Conservation (phyloP, 2,113 vertebrate species). For the Hippocampus abdominalis region DNA sequence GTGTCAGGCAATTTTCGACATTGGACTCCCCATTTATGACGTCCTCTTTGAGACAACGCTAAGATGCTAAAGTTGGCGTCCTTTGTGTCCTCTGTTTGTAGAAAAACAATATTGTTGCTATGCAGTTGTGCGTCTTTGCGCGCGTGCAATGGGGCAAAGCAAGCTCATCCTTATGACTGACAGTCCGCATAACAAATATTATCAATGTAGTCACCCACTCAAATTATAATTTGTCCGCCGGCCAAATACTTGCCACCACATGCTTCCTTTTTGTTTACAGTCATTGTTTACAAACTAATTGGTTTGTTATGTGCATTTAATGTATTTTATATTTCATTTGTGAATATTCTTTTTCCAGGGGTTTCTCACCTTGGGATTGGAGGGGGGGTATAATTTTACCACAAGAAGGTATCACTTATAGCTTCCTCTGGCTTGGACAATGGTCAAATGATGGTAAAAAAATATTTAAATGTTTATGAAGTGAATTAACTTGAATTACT, state of each 20-base stretch:
- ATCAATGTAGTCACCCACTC: background rate
- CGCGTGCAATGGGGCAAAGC: background rate
- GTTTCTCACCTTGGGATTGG: slow-evolving; percentile 7
- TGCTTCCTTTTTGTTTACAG: slow-evolving; percentile 45
- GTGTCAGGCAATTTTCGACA: background rate
- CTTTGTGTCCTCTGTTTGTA: slow-evolving; percentile 10
- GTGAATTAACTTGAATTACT: slow-evolving; percentile 59
- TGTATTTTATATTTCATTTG: slow-evolving; percentile 58
- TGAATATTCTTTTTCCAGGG: slow-evolving; percentile 43
- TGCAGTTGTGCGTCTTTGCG: background rate
- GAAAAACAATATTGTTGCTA: slow-evolving; percentile 17
- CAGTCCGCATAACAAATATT: background rate
- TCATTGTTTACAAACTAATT: slow-evolving; percentile 57
- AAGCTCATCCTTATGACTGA: background rate
- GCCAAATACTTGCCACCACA: slow-evolving; percentile 61
- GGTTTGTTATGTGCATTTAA: slow-evolving; percentile 46
- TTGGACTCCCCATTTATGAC: slow-evolving; percentile 5
- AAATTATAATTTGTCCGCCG: slow-evolving; percentile 32
- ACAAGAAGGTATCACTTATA: slow-evolving; percentile 44
- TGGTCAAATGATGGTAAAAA: slow-evolving; percentile 48
- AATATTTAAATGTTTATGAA: slow-evolving; percentile 52
- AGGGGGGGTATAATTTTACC: slow-evolving; percentile 51
- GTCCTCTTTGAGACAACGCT: slow-evolving; percentile 12
- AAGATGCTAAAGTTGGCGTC: slow-evolving; percentile 22
- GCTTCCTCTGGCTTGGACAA: slow-evolving; percentile 63